Base-by-base conservation (phyloP, 1,140 invertebrate species). In the Drosophila sp. region DNA sequence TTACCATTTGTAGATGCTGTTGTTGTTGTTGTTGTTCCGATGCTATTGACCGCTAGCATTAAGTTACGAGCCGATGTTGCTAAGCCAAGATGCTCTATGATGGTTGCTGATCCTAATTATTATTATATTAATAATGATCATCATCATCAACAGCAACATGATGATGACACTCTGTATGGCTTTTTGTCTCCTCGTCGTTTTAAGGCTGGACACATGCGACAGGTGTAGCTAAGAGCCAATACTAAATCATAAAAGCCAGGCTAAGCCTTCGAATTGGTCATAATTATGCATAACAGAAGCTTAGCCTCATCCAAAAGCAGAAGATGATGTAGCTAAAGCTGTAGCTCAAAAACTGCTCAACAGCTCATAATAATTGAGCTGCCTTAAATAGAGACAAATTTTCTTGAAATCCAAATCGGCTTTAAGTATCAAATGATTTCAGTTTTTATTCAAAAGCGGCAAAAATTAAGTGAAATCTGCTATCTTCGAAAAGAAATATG, bases 41-140 rank as follows among this genome's bases (percentile, higher is more conserved):
- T 82, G 80, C 64, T 82, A 82, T 82, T 79, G 80, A 82, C 80
- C 80, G 80, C 80, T 74, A 82, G 80, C 80, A 82, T 83, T 82
- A 78, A 84, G 72, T 76, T 82, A 83, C 66, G 66, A 83, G 78
- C 61, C 41, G 41, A 67, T 2, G 21, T 21, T 21, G 21, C 21
- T 21, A 72, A 83, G 78, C 61, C 41, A 46, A 67, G 75, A 65
- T 65, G 78, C 72, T 76, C 53, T 57, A 72, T 61, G 78, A 72
- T 80, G 70, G 45, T 75, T 62, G 56, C 13, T 59, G 56, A 40
- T 72, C 61, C 57, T 59, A 74, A 61, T 58, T 57, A 72, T 34
- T 53, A 36, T 16, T 25, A 51, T 36, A 18, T 18, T 53, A 14
- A 21, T 43, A 9, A 41, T 63, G 9, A 27, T 32, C 9, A 21